Percentiles rank a stretch among this genome's conserved stretches.
Conservation (phyloP, 2,888 invertebrate species). For the Dryobotodes eremita region DNA sequence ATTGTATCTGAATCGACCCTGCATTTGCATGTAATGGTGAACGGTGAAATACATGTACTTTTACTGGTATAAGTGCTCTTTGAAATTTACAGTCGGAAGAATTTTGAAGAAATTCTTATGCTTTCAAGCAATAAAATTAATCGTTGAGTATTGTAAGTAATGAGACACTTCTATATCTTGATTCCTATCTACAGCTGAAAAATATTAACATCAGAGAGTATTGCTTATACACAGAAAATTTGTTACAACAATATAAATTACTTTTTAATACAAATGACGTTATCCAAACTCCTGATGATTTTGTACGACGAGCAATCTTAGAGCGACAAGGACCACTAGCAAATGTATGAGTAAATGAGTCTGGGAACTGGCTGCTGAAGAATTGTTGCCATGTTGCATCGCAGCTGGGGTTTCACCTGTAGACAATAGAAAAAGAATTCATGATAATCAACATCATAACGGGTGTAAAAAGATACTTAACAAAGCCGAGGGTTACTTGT, state of each 20-base stretch:
- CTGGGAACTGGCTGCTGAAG: constrained; percentile 72
- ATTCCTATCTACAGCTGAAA: constrained; percentile 65
- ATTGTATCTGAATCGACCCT: constrained; percentile 23
- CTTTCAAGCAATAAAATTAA: neutral
- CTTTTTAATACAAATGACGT: constrained; percentile 62
- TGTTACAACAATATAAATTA: constrained; percentile 54
- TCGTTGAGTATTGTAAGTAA: neutral
- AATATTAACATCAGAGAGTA: constrained; percentile 64
- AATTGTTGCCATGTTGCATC: constrained; percentile 93
- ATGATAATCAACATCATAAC: neutral
- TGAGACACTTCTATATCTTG: neutral
- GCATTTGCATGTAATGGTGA: constrained; percentile 28
- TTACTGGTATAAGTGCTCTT: neutral
- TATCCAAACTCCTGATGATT: constrained; percentile 83
- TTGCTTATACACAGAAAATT: constrained; percentile 63
- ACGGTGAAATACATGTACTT: constrained; percentile 2
- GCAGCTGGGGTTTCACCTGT: constrained; percentile 94
- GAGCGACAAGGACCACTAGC: constrained; percentile 70
- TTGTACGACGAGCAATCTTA: constrained; percentile 73
- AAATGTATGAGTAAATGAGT: constrained; percentile 70
- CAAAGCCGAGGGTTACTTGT: no score
- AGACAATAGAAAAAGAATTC: constrained; percentile 64
- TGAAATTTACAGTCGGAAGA: neutral
- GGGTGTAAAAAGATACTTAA: no score
- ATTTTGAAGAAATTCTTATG: constrained; percentile 1